Percentiles rank a stretch among this genome's conserved stretches.
phyloP scores from a whole-genome alignment of 2,888 invertebrate species.

The Molanna angustata region DNA sequence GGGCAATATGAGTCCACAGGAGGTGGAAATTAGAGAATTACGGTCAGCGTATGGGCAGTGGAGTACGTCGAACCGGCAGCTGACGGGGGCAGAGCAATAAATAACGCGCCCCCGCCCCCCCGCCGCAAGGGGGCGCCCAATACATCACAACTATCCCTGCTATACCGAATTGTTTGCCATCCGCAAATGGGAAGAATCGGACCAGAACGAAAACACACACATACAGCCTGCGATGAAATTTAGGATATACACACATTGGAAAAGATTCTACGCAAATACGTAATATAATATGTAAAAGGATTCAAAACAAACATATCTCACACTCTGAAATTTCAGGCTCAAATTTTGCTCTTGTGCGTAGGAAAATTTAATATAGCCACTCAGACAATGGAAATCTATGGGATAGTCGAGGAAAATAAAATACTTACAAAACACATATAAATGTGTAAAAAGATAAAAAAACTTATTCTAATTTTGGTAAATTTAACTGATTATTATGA shows the following conservation, averaged over 20 bases:
- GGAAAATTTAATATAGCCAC: no score
- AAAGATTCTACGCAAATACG: not conserved
- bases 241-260: not conserved
- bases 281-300: no score
- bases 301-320: no score
- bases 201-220: constrained; percentile 23
- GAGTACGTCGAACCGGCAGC: constrained; percentile 24
- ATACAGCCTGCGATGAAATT: not conserved
- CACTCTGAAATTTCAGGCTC: no score
- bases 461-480: no score
- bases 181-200: constrained; percentile 28
- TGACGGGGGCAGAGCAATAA: constrained; percentile 28
- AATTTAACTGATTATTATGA: no score
- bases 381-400: no score
- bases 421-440: no score
- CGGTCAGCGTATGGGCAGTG: constrained; percentile 26
- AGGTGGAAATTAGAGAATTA: constrained; percentile 29
- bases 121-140: constrained; percentile 10
- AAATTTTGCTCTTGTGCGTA: no score
- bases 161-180: constrained; percentile 24
- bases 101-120: constrained; percentile 20
- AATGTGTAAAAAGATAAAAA: no score
- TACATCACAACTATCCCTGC: constrained; percentile 29
- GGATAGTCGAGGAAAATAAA: no score
- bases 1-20: constrained; percentile 22